phyloP scores from a whole-genome alignment of 2,797 vertebrate genomes.

The Pantherophis alleghaniensis region DNA sequence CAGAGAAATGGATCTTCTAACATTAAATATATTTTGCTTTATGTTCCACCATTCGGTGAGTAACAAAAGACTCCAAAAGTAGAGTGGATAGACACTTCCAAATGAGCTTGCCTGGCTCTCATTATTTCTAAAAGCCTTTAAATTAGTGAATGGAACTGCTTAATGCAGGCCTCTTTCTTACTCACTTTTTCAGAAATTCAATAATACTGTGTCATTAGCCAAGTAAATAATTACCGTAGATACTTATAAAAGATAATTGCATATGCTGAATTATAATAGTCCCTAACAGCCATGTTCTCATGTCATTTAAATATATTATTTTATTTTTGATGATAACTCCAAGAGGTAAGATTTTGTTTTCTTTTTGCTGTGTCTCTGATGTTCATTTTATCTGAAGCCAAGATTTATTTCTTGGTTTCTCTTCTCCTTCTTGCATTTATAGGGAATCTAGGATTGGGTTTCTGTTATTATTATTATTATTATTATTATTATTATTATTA shows the following conservation, averaged over 20 bases:
- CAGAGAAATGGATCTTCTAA: background rate
- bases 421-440: background rate
- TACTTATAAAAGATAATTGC: background rate
- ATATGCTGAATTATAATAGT: background rate
- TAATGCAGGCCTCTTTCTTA: background rate
- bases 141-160: background rate
- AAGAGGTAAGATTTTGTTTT: background rate
- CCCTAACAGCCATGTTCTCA: background rate
- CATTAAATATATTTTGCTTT: background rate
- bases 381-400: background rate
- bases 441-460: constrained; percentile 45
- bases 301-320: background rate
- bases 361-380: background rate
- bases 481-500: no score
- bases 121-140: background rate
- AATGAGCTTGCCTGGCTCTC: background rate
- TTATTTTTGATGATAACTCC: background rate
- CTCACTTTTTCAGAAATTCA: background rate
- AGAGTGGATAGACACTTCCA: background rate
- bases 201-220: background rate
- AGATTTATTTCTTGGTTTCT: constrained; percentile 1
- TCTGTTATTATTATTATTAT: background rate
- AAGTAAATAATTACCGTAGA: background rate
- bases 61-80: background rate
- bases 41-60: background rate